Evolutionary conservation across 2,888 invertebrate genomes (phyloP).

Genomic region (Caenorhabditis becei): DNA sequence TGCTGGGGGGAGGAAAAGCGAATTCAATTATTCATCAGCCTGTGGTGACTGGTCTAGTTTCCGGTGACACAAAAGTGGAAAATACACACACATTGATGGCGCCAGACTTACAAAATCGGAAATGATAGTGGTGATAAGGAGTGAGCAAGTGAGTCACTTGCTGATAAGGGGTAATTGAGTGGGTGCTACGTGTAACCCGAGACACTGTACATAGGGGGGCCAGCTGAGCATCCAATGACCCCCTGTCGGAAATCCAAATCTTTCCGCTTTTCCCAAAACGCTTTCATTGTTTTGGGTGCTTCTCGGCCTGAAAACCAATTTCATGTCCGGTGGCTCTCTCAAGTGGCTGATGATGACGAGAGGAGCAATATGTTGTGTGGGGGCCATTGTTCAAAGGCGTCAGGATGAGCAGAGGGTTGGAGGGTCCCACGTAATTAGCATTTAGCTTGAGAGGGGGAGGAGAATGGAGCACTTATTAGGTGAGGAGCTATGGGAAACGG

Average conservation of each 20-base stretch:
- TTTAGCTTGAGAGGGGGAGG: slow-evolving; percentile 36
- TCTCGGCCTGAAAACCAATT: slow-evolving; percentile 46
- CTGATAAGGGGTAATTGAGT: slow-evolving; percentile 32
- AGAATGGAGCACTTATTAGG: background rate
- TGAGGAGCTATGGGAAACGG: slow-evolving; percentile 15
- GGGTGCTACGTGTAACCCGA: slow-evolving; percentile 13
- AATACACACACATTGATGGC: slow-evolving; percentile 25
- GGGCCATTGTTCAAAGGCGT: slow-evolving; percentile 46
- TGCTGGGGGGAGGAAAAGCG: background rate
- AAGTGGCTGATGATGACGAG: slow-evolving; percentile 45
- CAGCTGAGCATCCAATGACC: too few species aligned
- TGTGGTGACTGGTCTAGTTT: slow-evolving; percentile 23
- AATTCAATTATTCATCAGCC: slow-evolving; percentile 45
- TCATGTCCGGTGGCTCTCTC: slow-evolving; percentile 24
- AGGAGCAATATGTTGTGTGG: slow-evolving; percentile 49
- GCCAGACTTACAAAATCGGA: slow-evolving; percentile 53
- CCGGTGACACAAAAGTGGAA: slow-evolving; percentile 32
- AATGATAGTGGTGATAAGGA: slow-evolving; percentile 27
- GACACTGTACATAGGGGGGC: slow-evolving; percentile 16
- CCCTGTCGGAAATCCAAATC: background rate
- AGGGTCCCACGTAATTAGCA: slow-evolving; percentile 51
- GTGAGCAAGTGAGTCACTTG: slow-evolving; percentile 31
- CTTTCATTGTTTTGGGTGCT: slow-evolving; percentile 24
- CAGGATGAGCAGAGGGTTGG: slow-evolving; percentile 17
- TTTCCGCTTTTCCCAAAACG: background rate